These are phyloP conservation scores for Drosophila ohnishii DNA, from an alignment of 1,140 invertebrate genomes.

Conservation along the genomic window DNA sequence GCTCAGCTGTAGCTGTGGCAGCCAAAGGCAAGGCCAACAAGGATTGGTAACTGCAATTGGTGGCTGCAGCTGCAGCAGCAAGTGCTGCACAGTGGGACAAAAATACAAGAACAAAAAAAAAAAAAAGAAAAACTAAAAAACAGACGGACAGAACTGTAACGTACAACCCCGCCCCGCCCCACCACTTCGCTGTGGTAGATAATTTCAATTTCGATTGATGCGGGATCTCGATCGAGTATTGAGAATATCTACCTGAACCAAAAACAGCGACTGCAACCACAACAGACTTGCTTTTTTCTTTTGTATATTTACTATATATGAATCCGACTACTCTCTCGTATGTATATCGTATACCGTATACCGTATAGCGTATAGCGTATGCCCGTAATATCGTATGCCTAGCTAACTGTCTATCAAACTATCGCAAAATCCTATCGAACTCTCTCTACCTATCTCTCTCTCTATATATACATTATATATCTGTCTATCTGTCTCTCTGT, in stretches of 20 bases:
- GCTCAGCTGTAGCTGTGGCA: slow-evolving; percentile 19
- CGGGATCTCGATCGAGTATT: slow-evolving; percentile 51
- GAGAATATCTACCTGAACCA: slow-evolving; percentile 69
- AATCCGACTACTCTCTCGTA: slow-evolving; percentile 51
- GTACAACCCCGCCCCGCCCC: not conserved
- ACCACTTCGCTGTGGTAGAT: slow-evolving; percentile 58
- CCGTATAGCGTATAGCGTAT: slow-evolving; percentile 14
- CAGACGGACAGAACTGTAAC: not conserved
- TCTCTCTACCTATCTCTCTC: slow-evolving; percentile 10
- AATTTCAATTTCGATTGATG: slow-evolving; percentile 79
- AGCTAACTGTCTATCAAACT: slow-evolving; percentile 51
- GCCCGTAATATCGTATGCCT: slow-evolving; percentile 45
- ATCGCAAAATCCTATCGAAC: slow-evolving; percentile 36
- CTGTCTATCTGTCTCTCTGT: not conserved
- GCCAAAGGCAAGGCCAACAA: not conserved
- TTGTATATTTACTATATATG: slow-evolving; percentile 60
- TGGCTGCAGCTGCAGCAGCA: slow-evolving; percentile 34
- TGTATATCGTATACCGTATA: slow-evolving; percentile 51
- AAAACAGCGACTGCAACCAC: slow-evolving; percentile 23
- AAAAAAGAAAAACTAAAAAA: not conserved
- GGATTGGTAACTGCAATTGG: slow-evolving; percentile 2
- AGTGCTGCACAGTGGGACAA: slow-evolving; percentile 36
- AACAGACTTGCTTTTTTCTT: slow-evolving; percentile 78
- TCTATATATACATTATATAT: not conserved
- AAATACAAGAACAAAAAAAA: not conserved